Percentiles rank a stretch among this genome's conserved stretches.
phyloP scores from a whole-genome alignment of 2,113 vertebrate genomes.

The Lontra canadensis region DNA sequence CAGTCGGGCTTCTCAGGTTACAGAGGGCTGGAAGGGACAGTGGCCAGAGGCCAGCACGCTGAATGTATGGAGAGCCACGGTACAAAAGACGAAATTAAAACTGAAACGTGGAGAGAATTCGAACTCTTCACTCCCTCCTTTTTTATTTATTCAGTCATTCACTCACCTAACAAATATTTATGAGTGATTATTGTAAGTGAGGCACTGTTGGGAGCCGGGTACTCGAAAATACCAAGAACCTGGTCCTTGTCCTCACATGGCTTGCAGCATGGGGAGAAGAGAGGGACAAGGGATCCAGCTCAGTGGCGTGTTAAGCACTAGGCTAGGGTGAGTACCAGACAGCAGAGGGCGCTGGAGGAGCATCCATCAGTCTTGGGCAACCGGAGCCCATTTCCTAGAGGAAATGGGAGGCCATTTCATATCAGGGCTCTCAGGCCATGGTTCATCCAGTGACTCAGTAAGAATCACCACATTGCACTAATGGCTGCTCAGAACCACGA shows the following conservation, averaged over 20 bases:
- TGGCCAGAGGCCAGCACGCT: background rate
- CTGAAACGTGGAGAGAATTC: background rate
- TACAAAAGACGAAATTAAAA: background rate
- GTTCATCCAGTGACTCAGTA: background rate
- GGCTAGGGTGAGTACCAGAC: background rate
- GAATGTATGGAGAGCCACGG: background rate
- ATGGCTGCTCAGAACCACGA: background rate
- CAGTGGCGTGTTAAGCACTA: fast-evolving
- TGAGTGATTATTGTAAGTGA: background rate
- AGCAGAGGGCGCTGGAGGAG: constrained; percentile 27
- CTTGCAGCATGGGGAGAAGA: fast-evolving
- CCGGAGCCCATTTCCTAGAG: background rate
- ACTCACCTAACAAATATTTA: background rate
- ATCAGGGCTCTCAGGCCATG: background rate
- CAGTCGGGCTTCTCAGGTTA: background rate
- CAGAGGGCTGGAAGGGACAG: background rate
- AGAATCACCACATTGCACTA: background rate
- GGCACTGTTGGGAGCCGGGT: background rate
- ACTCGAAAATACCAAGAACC: background rate
- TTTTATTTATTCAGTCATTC: background rate
- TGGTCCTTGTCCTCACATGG: background rate
- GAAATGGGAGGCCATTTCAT: background rate
- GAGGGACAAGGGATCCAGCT: background rate
- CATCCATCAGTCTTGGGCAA: background rate
- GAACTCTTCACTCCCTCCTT: background rate